Evolutionary conservation across 2,113 vertebrate genomes (phyloP).

Genomic region (Eulacestoma nigropectus): DNA sequence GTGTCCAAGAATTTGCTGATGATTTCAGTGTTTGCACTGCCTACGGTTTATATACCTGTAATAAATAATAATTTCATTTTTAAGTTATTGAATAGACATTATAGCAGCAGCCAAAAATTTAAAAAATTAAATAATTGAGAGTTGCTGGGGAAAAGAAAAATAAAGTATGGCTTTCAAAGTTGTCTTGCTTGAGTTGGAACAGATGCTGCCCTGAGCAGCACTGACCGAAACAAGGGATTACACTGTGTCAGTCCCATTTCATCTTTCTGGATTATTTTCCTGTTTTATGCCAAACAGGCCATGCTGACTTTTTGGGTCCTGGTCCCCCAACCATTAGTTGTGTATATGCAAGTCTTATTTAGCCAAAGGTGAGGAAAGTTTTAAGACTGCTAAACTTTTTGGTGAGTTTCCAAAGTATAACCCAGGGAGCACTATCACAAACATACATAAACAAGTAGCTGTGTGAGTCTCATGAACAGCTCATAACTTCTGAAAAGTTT

Average conservation of each 20-base stretch:
- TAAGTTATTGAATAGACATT: neutral
- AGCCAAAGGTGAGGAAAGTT: slow-evolving; percentile 25
- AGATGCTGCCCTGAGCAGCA: neutral
- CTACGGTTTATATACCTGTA: neutral
- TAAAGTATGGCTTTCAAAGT: neutral
- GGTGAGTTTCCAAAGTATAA: neutral
- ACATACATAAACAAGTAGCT: slow-evolving; percentile 1
- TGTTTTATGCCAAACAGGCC: neutral
- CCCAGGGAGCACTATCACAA: neutral
- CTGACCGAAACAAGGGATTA: neutral
- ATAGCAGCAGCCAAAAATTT: neutral
- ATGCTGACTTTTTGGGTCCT: neutral
- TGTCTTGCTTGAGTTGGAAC: neutral
- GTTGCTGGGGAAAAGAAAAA: neutral
- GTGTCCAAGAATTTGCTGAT: neutral
- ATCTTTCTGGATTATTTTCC: neutral
- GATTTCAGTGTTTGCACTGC: neutral
- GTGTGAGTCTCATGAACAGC: neutral
- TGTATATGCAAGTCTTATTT: neutral
- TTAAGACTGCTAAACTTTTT: slow-evolving; percentile 7
- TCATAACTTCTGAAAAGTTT: neutral
- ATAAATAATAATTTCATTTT: neutral
- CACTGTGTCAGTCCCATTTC: neutral
- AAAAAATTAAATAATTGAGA: neutral
- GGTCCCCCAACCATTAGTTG: neutral